A percentile compares a stretch with the other conserved stretches of the same genome.
Conservation (phyloP, 2,888 invertebrate species). For the Pterostichus madidus region DNA sequence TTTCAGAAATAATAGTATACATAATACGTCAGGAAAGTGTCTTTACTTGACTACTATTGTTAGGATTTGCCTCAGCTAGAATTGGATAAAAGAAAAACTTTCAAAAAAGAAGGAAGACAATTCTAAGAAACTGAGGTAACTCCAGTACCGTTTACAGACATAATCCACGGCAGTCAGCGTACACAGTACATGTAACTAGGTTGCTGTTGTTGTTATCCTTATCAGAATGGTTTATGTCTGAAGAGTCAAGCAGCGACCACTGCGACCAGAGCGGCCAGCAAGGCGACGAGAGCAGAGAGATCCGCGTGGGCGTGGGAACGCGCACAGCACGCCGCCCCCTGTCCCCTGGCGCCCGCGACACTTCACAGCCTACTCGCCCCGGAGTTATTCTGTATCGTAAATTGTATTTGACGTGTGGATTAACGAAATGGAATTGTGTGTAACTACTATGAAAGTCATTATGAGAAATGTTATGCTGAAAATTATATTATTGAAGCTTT, state of each 20-base stretch:
- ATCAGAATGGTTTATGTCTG: slow-evolving; percentile 30
- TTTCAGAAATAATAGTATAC: too few species aligned
- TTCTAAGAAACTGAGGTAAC: too few species aligned
- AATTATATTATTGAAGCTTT: too few species aligned
- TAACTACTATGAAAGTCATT: background rate
- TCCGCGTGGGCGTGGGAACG: slow-evolving; percentile 45
- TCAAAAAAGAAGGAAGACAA: too few species aligned
- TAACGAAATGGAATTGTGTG: slow-evolving; percentile 5
- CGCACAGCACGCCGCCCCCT: background rate
- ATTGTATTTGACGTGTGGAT: slow-evolving; percentile 35
- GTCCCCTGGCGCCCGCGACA: slow-evolving; percentile 14
- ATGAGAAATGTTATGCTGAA: too few species aligned
- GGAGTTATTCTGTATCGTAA: slow-evolving; percentile 34
- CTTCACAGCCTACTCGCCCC: slow-evolving; percentile 6
- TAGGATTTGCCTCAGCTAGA: too few species aligned
- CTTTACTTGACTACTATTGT: too few species aligned
- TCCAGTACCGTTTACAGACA: too few species aligned
- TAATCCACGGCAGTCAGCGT: too few species aligned
- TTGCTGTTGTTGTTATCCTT: slow-evolving; percentile 38
- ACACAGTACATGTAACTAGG: slow-evolving; percentile 33
- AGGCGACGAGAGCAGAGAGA: slow-evolving; percentile 14
- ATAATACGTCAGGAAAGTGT: too few species aligned
- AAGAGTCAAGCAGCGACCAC: background rate
- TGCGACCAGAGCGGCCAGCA: background rate
- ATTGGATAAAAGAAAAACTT: too few species aligned